A percentile compares a stretch with the other conserved stretches of the same genome.
These are phyloP conservation scores for Cremastinae sp. DNA, from an alignment of 2,888 invertebrate species.

Conservation along the genomic window DNA sequence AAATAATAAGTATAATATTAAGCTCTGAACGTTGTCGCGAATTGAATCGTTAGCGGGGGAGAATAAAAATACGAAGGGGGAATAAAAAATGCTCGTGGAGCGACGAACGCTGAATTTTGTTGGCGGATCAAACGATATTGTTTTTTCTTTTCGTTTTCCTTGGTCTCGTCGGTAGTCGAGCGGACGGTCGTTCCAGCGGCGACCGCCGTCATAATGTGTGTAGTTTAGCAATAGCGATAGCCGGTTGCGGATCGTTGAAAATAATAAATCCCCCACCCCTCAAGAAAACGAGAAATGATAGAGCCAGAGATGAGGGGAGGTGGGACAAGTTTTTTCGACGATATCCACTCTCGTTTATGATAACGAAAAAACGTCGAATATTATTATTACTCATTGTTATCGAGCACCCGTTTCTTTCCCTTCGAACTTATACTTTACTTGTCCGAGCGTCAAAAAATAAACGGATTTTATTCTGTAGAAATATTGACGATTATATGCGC, in stretches of 20 bases:
- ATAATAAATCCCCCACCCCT: constrained; percentile 58
- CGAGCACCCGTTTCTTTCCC: too few species aligned
- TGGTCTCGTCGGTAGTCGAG: constrained; percentile 59
- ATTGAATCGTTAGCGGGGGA: constrained; percentile 43
- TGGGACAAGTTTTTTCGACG: constrained; percentile 1
- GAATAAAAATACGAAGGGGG: constrained; percentile 1
- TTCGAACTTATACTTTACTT: too few species aligned
- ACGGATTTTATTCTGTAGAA: too few species aligned
- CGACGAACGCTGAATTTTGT: constrained; percentile 33
- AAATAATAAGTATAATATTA: constrained; percentile 37
- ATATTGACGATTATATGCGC: too few species aligned
- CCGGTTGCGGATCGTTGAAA: constrained; percentile 66
- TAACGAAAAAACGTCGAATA: constrained; percentile 18
- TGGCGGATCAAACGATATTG: constrained; percentile 25
- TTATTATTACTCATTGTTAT: constrained; percentile 5
- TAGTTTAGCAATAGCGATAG: constrained; percentile 77
- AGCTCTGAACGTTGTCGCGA: constrained; percentile 45
- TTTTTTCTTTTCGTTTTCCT: constrained; percentile 47
- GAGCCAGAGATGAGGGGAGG: constrained; percentile 31
- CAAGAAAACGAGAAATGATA: constrained; percentile 30
- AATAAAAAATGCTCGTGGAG: constrained; percentile 9
- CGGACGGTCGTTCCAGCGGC: constrained; percentile 54
- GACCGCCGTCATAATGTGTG: constrained; percentile 71
- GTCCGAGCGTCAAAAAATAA: too few species aligned
- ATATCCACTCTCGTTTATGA: constrained; percentile 42